phyloP scores from a whole-genome alignment of 2,797 vertebrate genomes.

The Tangara arthus region DNA sequence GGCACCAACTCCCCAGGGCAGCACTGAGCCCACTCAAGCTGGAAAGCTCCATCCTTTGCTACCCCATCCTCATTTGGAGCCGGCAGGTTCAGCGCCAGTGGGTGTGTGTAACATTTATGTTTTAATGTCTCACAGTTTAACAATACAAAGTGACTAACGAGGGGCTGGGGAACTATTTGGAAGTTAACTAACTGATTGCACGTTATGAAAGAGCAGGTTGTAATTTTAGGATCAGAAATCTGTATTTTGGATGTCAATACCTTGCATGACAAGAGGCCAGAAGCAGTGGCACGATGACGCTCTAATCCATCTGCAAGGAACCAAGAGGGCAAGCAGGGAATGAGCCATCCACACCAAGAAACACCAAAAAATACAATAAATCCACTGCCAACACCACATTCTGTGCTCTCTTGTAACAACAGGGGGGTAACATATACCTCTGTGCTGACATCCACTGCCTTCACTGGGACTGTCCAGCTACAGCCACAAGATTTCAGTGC shows the following conservation, averaged over 20 bases:
- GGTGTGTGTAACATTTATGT: background rate
- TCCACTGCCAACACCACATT: background rate
- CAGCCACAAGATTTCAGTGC: background rate
- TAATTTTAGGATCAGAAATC: slow-evolving; percentile 17
- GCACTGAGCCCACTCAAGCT: accelerated
- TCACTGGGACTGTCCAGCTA: background rate
- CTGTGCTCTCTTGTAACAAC: background rate
- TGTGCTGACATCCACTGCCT: background rate
- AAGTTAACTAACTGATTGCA: background rate
- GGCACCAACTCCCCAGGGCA: background rate
- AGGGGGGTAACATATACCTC: accelerated
- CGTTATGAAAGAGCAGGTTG: background rate
- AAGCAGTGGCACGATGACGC: accelerated
- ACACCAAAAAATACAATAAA: background rate
- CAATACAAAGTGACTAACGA: background rate
- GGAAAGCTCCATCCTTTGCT: background rate
- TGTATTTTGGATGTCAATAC: background rate
- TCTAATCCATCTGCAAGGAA: background rate
- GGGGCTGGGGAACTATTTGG: background rate
- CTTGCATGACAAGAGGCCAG: background rate
- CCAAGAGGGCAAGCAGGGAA: background rate
- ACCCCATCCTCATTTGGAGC: background rate
- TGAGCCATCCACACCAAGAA: background rate
- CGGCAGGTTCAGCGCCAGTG: background rate
- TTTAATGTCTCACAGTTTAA: background rate